Evolutionary conservation across 2,797 vertebrate species (phyloP), one percentile per base, ranked within the genome.

Genomic region (Dallia pectoralis): DNA sequence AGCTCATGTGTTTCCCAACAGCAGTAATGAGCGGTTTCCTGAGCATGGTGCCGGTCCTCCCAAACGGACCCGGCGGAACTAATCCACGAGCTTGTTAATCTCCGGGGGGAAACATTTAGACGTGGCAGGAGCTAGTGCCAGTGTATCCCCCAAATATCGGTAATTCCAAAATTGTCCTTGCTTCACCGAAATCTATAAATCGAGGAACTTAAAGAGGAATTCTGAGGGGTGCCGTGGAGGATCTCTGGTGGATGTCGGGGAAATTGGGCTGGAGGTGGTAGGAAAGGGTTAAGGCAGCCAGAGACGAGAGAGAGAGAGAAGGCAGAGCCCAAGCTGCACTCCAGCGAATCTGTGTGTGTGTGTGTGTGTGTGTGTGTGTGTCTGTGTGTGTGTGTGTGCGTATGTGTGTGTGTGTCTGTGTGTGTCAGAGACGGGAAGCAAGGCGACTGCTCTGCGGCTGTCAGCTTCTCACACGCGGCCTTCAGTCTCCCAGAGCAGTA

Each of bases 11-110:
- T 72, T 36, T 83, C 78, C 79, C 77, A 75, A 80, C 85, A 76
- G 82, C 85, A 76, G 80, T 84, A 85, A 87, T 80, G 76, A 77
- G 73, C 82, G 78, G 78, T 84, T 84, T 85, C 86, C 86, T 84
- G 82, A 72, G 74, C 77, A 79, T 76, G 74, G 76, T 75, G 77
- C 81, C 79, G 82, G 82, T 79, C 78, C 83, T 85, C 80, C 82
- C 81, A 81, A 19, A 73, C 78, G 47, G 74, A 75, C 80, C 80
- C 82, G 83, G 80, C 80, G 83, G 82, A 82, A 85, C 83, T 84
- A 82, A 87, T 84, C 84, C 84, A 74, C 71, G 74, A 77, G 69
- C 77, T 83, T 82, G 81, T 87, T 87, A 83, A 84, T 85, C 84
- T 82, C 40, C 6, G 40, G 74, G 51, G 48, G 76, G 77, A 77